Conservation (phyloP, 2,888 invertebrate genomes). For the Drosophila hamatofila region DNA sequence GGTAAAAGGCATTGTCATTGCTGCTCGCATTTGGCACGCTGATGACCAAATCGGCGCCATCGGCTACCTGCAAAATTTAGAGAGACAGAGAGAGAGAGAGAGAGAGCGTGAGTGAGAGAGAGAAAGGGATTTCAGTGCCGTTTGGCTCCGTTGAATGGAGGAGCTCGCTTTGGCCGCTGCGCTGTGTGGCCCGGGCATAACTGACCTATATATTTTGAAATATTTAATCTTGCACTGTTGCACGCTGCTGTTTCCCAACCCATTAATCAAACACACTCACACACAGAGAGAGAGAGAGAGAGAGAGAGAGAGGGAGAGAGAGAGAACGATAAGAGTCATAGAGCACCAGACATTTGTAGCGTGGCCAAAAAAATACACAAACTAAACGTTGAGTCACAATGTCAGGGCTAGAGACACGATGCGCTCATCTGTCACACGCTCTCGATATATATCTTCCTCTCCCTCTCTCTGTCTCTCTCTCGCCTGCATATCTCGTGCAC, state of each 20-base stretch:
- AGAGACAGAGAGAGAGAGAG: constrained; percentile 4
- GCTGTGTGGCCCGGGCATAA: constrained; percentile 15
- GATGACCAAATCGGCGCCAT: constrained; percentile 93
- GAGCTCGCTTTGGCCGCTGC: not conserved
- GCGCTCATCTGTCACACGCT: not conserved
- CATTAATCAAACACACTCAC: constrained; percentile 43
- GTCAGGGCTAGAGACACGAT: constrained; percentile 41
- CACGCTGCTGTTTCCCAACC: constrained; percentile 32
- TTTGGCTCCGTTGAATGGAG: not conserved
- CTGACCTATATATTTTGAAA: constrained; percentile 60
- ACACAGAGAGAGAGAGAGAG: not conserved
- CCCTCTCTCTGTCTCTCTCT: not conserved
- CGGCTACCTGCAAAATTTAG: constrained; percentile 83
- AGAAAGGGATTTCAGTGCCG: not conserved
- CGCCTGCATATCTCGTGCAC: constrained; percentile 32
- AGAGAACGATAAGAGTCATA: constrained; percentile 16
- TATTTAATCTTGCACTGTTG: constrained; percentile 28
- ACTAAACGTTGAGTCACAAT: constrained; percentile 45
- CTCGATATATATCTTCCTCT: not conserved
- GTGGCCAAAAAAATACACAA: constrained; percentile 18
- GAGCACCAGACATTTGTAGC: constrained; percentile 4
- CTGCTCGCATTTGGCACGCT: constrained; percentile 94
- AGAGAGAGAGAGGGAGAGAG: not conserved
- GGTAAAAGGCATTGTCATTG: constrained; percentile 91
- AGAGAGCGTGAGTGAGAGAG: constrained; percentile 5